Evolutionary conservation across 2,888 invertebrate species (phyloP).

Genomic region (Nomada hirtipes): DNA sequence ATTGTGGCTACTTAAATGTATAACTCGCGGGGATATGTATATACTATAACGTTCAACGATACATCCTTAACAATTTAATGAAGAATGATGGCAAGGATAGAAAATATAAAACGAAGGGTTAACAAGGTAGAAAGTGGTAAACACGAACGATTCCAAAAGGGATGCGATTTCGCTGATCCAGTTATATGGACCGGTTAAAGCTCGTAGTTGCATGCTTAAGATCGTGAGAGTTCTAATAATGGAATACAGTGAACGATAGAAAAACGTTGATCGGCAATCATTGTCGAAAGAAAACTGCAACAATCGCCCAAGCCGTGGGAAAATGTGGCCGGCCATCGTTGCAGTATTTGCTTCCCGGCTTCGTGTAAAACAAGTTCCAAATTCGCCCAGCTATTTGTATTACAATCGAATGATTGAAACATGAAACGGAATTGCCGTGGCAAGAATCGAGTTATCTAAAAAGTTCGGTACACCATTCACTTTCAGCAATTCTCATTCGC

Average conservation of each 20-base stretch:
- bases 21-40: too few relatives aligned
- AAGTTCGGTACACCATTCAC: neutral
- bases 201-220: conserved; percentile 58
- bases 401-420: neutral
- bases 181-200: conserved; percentile 56
- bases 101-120: conserved; percentile 16
- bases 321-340: neutral
- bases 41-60: too few relatives aligned
- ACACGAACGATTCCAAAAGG: conserved; percentile 43
- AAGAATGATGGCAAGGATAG: neutral
- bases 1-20: neutral
- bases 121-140: conserved; percentile 18
- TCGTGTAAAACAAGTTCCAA: neutral
- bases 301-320: conserved; percentile 1
- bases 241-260: conserved; percentile 34
- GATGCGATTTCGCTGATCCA: conserved; percentile 44
- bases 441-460: neutral
- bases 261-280: conserved; percentile 17
- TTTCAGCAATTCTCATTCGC: neutral
- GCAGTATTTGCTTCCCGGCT: neutral
- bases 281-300: neutral
- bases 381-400: neutral
- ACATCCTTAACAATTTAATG: neutral
- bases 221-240: conserved; percentile 48
- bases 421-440: neutral